Base-by-base conservation (phyloP, 2,113 vertebrate species). In the Podarcis cretensis region DNA sequence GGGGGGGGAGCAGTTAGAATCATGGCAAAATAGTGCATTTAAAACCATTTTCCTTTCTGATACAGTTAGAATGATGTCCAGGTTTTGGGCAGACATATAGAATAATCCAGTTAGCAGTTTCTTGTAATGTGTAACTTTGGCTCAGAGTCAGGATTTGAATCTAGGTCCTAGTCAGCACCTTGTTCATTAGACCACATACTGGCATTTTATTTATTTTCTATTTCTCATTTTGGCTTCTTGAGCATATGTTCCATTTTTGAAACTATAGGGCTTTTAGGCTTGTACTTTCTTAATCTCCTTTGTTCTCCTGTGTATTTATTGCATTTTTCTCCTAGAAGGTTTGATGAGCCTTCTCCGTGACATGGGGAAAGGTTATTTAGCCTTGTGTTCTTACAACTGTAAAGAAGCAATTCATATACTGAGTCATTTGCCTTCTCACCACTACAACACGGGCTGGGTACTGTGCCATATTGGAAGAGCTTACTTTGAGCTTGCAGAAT, bases 371-470 rank as follows among this genome's bases (percentile, higher is more conserved):
- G 99, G 98, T 86, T 99, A 99, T 92, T 96, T 98, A 94, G 98
- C 98, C n/a, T 95, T 99, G 93, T 99, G 98, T 88, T 98, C 98
- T 0, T 99, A 99, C 96, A 99, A 98, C 97, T 99, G 99, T 93
- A 98, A 98, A 95, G 99, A 99, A 92, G 99, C 99, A 78, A 98
- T 99, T 91, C 97, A 93, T 92, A 98, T 99, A 90, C 94, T 99
- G 92, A 99, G 97, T 92, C 98, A 99, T 79, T 97, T 99, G 2
- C 99, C 99, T 12, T 98, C 98, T 66, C 99, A 99, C 92, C 99
- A 99, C 96, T 99, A 99, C 96, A 99, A 98, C 96, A 99, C 99
- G 0, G 99, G 99, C 92, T 99, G 99, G 99, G 99, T 99, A 73
- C 96, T 99, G 91, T 98, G 98, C 73, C 98, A 99, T 89, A 98